phyloP scores from a whole-genome alignment of 1,140 invertebrate species.

The Muscidifurax raptorellus region DNA sequence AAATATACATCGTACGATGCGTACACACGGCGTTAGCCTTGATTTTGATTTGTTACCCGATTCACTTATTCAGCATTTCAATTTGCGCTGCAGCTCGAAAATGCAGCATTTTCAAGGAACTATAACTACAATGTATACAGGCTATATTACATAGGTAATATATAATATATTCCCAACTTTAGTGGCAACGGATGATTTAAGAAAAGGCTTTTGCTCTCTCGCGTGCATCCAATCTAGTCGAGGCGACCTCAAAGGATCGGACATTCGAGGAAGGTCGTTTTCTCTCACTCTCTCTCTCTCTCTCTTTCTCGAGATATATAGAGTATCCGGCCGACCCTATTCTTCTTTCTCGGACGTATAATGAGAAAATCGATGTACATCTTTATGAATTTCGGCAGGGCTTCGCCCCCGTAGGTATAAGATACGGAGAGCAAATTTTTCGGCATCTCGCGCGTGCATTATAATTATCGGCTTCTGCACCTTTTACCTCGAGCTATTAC shows the following conservation, averaged over 20 bases:
- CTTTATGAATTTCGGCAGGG: conserved; percentile 29
- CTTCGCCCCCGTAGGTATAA: neutral
- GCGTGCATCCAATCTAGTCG: conserved; percentile 19
- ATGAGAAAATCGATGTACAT: conserved; percentile 39
- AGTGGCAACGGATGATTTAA: conserved; percentile 23
- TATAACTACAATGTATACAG: neutral
- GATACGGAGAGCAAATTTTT: conserved; percentile 19
- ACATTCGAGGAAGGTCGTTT: conserved; percentile 11
- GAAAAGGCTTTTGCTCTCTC: conserved; percentile 33
- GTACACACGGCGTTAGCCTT: neutral
- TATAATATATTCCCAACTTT: neutral
- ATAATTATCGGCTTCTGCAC: conserved; percentile 33
- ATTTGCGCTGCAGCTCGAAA: neutral
- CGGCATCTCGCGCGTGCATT: conserved; percentile 28
- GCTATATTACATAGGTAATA: neutral
- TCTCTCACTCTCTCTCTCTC: neutral
- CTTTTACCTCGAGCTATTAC: conserved; percentile 35
- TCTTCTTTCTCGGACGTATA: conserved; percentile 4
- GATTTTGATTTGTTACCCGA: neutral
- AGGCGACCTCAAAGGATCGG: conserved; percentile 24
- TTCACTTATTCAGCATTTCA: neutral
- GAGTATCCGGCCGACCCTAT: neutral
- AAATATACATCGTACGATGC: neutral
- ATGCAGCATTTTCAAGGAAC: conserved; percentile 31
- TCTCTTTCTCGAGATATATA: neutral